Evolutionary conservation across 2,113 vertebrate species (phyloP).

Genomic region (Carassius auratus): DNA sequence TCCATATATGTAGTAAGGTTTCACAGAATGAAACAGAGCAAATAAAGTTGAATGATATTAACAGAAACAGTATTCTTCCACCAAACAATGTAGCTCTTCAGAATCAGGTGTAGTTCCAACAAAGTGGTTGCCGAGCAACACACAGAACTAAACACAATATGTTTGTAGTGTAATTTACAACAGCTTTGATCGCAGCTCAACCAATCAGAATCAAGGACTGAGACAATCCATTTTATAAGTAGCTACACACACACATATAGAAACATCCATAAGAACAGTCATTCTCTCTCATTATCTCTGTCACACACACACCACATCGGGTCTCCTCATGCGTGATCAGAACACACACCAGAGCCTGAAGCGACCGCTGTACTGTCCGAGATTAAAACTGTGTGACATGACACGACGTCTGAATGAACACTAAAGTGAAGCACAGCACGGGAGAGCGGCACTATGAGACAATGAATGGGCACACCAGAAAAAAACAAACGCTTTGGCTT

Average conservation of each 20-base stretch:
- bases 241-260: neutral
- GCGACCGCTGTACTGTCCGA: constrained; percentile 1
- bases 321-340: neutral
- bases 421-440: neutral
- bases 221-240: neutral
- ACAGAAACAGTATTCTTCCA: no score
- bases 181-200: no score
- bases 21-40: no score
- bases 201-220: no score
- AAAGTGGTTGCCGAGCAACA: no score
- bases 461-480: neutral
- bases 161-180: no score
- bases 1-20: no score
- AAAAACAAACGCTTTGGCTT: neutral
- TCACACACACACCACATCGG: neutral
- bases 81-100: no score
- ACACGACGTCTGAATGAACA: neutral
- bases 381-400: neutral
- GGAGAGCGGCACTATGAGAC: neutral
- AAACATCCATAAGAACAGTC: neutral
- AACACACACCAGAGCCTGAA: neutral
- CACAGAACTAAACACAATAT: no score
- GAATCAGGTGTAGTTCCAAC: no score
- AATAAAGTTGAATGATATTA: no score
- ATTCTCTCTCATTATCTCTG: neutral